phyloP scores from a whole-genome alignment of 2,888 invertebrate genomes.

The Archips crataeganus region DNA sequence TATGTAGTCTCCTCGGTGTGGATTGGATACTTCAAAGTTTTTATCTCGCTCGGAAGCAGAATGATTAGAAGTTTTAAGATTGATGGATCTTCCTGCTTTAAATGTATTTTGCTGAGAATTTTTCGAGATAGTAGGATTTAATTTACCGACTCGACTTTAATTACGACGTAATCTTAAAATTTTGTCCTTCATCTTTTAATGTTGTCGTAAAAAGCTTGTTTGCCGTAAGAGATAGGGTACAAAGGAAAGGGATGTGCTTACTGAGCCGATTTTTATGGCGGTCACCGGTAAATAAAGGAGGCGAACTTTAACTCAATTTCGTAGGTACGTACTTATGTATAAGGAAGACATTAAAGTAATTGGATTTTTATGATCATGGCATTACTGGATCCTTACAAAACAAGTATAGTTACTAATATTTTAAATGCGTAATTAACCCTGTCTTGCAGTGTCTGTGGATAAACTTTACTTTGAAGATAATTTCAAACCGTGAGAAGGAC shows the following conservation, averaged over 20 bases:
- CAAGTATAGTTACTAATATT: no score
- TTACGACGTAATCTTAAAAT: slow-evolving; percentile 42
- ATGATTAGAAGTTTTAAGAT: slow-evolving; percentile 76
- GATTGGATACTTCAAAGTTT: slow-evolving; percentile 53
- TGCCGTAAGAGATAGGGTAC: slow-evolving; percentile 8
- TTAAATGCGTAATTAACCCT: no score
- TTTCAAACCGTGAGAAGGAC: no score
- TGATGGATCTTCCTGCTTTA: slow-evolving; percentile 67
- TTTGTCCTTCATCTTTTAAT: slow-evolving; percentile 15
- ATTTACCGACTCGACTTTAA: slow-evolving; percentile 57
- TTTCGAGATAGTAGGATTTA: slow-evolving; percentile 54
- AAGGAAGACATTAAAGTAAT: slow-evolving; percentile 14
- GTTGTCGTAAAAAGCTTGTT: slow-evolving; percentile 30
- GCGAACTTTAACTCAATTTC: slow-evolving; percentile 21
- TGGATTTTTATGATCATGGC: not conserved
- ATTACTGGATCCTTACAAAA: not conserved
- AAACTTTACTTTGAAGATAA: no score
- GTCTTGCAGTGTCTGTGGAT: no score
- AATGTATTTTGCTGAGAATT: slow-evolving; percentile 57
- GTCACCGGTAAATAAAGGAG: slow-evolving; percentile 29
- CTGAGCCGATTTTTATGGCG: slow-evolving; percentile 30
- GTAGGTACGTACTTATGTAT: not conserved
- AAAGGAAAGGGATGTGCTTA: slow-evolving; percentile 26
- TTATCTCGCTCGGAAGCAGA: slow-evolving; percentile 59
- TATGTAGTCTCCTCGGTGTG: slow-evolving; percentile 29